Evolutionary conservation across 2,888 invertebrate genomes (phyloP).

Genomic region (Adela reaumurella): DNA sequence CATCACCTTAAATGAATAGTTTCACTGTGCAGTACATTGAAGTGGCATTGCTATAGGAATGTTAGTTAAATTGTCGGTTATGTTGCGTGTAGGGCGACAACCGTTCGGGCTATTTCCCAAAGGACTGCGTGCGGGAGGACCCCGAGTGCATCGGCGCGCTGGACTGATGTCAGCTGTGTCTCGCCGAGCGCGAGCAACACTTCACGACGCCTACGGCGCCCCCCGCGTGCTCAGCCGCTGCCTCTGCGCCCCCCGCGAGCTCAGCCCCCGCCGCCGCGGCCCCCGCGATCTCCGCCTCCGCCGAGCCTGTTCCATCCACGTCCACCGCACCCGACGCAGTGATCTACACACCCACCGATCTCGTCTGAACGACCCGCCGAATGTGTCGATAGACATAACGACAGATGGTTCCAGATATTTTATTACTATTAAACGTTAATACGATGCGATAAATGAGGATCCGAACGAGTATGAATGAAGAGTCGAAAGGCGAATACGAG

Average conservation of each 20-base stretch:
- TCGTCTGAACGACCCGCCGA: background rate
- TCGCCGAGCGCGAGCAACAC: constrained; percentile 40
- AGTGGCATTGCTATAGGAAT: no score
- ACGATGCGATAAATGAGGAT: background rate
- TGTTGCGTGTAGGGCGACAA: constrained; percentile 44
- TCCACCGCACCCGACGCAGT: constrained; percentile 9
- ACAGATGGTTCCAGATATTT: no score
- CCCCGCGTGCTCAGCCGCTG: constrained; percentile 10
- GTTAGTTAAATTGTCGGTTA: no score
- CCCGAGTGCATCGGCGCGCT: constrained; percentile 49
- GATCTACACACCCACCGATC: constrained; percentile 3
- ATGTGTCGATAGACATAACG: no score
- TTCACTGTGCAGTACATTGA: no score
- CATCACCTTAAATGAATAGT: no score
- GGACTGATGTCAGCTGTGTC: constrained; percentile 49
- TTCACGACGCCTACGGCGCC: constrained; percentile 15
- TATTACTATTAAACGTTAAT: no score
- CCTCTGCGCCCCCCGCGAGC: constrained; percentile 10
- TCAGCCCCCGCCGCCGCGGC: constrained; percentile 7
- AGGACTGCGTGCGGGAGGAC: constrained; percentile 69
- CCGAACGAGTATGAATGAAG: constrained; percentile 1
- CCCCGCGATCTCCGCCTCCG: constrained; percentile 6
- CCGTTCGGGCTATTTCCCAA: constrained; percentile 73
- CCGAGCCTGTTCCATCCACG: background rate
- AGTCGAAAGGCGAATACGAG: no score